Evolutionary conservation across 2,888 invertebrate genomes (phyloP).

Genomic region (Isotomurus palustris): DNA sequence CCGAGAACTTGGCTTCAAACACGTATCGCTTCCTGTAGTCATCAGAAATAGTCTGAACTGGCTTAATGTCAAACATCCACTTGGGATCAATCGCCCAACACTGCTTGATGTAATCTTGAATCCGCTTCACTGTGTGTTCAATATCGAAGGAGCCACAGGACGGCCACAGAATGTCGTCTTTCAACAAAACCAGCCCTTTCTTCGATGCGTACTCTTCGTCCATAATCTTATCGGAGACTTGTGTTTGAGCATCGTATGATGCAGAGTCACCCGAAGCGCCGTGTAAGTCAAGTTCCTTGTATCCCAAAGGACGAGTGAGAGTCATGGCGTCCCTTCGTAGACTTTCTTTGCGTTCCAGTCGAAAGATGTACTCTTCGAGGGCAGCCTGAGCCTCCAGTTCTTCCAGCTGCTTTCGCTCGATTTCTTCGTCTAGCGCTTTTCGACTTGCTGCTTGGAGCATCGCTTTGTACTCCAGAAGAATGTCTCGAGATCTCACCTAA

Average conservation of each 20-base stretch:
- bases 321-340: not conserved
- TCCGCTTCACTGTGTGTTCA: constrained; percentile 22
- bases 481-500: too few relatives aligned
- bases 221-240: constrained; percentile 12
- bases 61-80: constrained; percentile 33
- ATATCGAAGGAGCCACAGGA: constrained; percentile 30
- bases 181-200: constrained; percentile 7
- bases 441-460: too few relatives aligned
- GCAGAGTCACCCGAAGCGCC: constrained; percentile 6
- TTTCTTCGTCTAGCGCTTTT: too few relatives aligned
- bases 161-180: constrained; percentile 41
- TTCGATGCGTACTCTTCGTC: constrained; percentile 21
- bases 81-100: constrained; percentile 38
- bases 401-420: too few relatives aligned
- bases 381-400: too few relatives aligned
- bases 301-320: constrained; percentile 24
- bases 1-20: constrained; percentile 37
- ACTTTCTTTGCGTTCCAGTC: not conserved
- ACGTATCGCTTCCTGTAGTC: constrained; percentile 32
- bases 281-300: constrained; percentile 27
- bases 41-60: constrained; percentile 28
- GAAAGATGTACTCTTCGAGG: too few relatives aligned
- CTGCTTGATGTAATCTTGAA: constrained; percentile 36
- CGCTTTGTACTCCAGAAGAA: too few relatives aligned
- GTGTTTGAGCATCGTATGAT: constrained; percentile 21